These are phyloP conservation scores for Stigmatopora nigra DNA, from an alignment of 2,113 vertebrate species.

Conservation along the genomic window DNA sequence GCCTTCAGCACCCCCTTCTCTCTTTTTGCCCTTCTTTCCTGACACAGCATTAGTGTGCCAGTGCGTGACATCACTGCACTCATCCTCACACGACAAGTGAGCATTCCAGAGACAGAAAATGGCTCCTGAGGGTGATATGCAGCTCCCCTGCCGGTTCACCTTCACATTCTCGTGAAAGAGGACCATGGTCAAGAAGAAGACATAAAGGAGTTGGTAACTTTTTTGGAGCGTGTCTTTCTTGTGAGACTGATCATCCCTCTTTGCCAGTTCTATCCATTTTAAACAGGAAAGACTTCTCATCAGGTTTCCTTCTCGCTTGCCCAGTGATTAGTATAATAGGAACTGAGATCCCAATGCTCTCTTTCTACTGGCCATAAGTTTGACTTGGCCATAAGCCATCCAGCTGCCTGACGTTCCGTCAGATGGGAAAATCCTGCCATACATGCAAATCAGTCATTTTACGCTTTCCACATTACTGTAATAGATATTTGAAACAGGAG, in stretches of 20 bases:
- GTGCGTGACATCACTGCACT: slow-evolving; percentile 58
- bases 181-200: slow-evolving; percentile 11
- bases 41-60: slow-evolving; percentile 56
- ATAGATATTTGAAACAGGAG: slow-evolving; percentile 24
- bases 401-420: slow-evolving; percentile 68
- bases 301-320: slow-evolving; percentile 36
- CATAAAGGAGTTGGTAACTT: slow-evolving; percentile 38
- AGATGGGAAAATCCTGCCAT: slow-evolving; percentile 77
- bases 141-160: slow-evolving; percentile 5
- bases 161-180: slow-evolving; percentile 21
- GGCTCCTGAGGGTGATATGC: slow-evolving; percentile 54
- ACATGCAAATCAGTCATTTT: slow-evolving; percentile 22
- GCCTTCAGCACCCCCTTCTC: not conserved
- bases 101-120: slow-evolving; percentile 46
- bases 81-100: slow-evolving; percentile 50
- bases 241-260: slow-evolving; percentile 20
- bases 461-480: slow-evolving; percentile 26
- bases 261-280: slow-evolving; percentile 42
- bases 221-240: slow-evolving; percentile 29
- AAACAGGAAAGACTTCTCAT: slow-evolving; percentile 55
- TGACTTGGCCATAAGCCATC: slow-evolving; percentile 57
- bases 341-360: slow-evolving; percentile 60
- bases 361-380: slow-evolving; percentile 55
- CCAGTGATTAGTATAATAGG: slow-evolving; percentile 61
- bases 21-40: slow-evolving; percentile 40